phyloP scores from a whole-genome alignment of 2,888 invertebrate species.

The Slavum lentiscoides region DNA sequence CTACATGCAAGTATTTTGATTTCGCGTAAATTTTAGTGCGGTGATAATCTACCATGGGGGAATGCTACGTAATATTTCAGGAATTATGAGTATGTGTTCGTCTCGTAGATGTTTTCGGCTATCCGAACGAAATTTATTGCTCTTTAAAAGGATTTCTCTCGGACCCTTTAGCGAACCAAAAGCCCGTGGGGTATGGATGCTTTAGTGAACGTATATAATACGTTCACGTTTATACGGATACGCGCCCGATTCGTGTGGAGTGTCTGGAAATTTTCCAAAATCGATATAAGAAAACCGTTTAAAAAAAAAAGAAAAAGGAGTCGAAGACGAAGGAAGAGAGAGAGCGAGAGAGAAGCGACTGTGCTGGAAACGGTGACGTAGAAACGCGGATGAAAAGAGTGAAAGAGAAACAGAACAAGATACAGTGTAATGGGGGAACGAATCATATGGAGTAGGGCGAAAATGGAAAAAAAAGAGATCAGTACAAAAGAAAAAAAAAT shows the following conservation, averaged over 20 bases:
- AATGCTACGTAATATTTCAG: conserved; percentile 40
- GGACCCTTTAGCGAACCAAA: conserved; percentile 40
- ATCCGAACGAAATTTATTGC: conserved; percentile 43
- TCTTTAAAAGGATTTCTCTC: conserved; percentile 43
- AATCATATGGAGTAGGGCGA: neutral
- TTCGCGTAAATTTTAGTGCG: conserved; percentile 29
- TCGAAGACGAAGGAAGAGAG: no score
- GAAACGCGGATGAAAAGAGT: neutral
- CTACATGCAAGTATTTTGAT: conserved; percentile 5
- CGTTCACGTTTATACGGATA: conserved; percentile 17
- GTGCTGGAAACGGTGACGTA: neutral
- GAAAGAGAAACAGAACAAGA: neutral
- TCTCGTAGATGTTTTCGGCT: conserved; percentile 32
- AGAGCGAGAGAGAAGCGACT: neutral
- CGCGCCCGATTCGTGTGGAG: conserved; percentile 35
- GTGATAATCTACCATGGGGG: conserved; percentile 6
- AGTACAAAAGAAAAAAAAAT: conserved; percentile 44
- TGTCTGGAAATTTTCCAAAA: conserved; percentile 48
- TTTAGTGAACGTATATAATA: conserved; percentile 28
- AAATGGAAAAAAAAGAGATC: conserved; percentile 23
- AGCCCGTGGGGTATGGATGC: conserved; percentile 44
- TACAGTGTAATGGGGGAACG: neutral
- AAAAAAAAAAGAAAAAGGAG: conserved; percentile 23
- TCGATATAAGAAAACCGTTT: conserved; percentile 44
- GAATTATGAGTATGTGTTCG: conserved; percentile 50